phyloP scores from a whole-genome alignment of 1,140 invertebrate genomes.

The Oedothorax gibbosus region DNA sequence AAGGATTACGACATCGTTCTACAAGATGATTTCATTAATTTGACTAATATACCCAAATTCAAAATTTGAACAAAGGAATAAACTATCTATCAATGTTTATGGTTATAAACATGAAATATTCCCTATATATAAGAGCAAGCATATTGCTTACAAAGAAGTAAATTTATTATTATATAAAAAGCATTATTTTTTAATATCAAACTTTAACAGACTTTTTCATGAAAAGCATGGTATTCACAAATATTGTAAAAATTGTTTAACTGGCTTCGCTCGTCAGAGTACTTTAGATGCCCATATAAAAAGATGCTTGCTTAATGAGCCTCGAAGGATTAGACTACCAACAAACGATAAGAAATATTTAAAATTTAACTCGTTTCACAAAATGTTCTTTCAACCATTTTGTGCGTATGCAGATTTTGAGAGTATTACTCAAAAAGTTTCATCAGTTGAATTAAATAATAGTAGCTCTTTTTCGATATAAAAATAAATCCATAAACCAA shows the following conservation, averaged over 20 bases:
- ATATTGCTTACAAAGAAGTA: slow-evolving; percentile 10
- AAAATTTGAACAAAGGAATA: slow-evolving; percentile 26
- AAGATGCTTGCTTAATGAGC: slow-evolving; percentile 14
- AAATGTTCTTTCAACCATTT: slow-evolving; percentile 23
- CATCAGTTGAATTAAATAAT: no score
- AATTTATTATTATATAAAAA: slow-evolving; percentile 27
- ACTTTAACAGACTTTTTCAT: slow-evolving; percentile 25
- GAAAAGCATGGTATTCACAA: background rate
- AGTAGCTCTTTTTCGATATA: no score
- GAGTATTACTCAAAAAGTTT: no score
- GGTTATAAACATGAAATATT: slow-evolving; percentile 12
- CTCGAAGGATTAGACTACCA: slow-evolving; percentile 6
- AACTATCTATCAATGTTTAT: slow-evolving; percentile 16
- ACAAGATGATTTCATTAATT: no score
- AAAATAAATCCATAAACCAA: no score
- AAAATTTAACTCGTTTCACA: slow-evolving; percentile 18
- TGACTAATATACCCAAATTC: no score
- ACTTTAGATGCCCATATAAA: slow-evolving; percentile 8
- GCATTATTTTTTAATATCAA: slow-evolving; percentile 32
- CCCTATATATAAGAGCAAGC: slow-evolving; percentile 4
- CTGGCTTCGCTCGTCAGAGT: background rate
- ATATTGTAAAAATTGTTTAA: slow-evolving; percentile 37
- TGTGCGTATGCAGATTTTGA: slow-evolving; percentile 16
- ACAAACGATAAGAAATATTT: slow-evolving; percentile 13
- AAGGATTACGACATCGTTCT: no score